Evolutionary conservation across 1,140 invertebrate genomes (phyloP), one percentile per base, ranked within the genome.

Genomic region (Drosophila sulfurigaster): DNA sequence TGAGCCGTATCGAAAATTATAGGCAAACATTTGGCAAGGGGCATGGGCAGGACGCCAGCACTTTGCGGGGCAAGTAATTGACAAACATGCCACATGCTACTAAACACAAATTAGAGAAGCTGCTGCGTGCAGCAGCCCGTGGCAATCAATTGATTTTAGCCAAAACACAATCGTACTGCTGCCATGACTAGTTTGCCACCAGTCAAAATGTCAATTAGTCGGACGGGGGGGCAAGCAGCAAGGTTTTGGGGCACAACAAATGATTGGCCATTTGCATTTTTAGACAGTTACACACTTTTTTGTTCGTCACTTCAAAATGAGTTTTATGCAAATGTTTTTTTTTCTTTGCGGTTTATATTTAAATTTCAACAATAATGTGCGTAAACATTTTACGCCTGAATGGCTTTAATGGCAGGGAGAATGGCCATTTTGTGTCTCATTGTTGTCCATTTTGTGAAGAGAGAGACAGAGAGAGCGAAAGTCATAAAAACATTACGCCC

Each of bases 21-120:
- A 74, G 80, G 70, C 83, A 87, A 89, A 87, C 85, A 88, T 71
- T 75, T 52, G 72, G 51, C 41, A 62, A 56, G n/a, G 25, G 30
- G 20, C 32, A 25, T n/a, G 58, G 13, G 13, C 32, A 0, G 25
- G 8, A n/a, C 13, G 41, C 6, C 35, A 28, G 45, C 8, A 30
- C 20, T 8, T 13, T 11, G 64, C 8, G 10, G 70, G 43, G 32
- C 75, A 77, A 82, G 83, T 88, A 83, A 88, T 88, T 88, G 85
- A 78, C 83, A 88, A 88, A 88, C 85, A 88, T 78, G 85, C 85
- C 85, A 88, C 83, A 89, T 83, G 83, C 85, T 70, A 80, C 83
- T 88, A 88, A 83, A 89, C 85, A 88, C 85, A 88, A 88, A 89
- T 89, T 88, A 85, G 78, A 70, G 71, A 68, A 66, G 52, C 59